Evolutionary conservation across 2,113 vertebrate genomes (phyloP).

Genomic region (Rhynchomys soricoides): DNA sequence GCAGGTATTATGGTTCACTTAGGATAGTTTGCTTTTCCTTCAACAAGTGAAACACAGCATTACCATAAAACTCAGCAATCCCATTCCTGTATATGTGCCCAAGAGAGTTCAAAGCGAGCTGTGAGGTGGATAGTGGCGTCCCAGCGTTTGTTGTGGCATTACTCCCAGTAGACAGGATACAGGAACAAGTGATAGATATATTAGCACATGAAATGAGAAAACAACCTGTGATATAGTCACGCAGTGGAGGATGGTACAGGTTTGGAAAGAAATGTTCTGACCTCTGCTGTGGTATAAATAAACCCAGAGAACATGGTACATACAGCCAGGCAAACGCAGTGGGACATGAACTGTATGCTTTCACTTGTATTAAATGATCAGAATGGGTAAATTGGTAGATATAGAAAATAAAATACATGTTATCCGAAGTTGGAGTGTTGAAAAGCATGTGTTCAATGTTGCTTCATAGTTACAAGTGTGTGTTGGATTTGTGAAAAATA

Average conservation of each 20-base stretch:
- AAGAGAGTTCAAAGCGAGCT: neutral
- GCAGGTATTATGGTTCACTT: neutral
- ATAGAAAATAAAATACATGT: neutral
- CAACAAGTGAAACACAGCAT: conserved; percentile 12
- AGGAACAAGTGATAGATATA: neutral
- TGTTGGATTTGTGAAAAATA: neutral
- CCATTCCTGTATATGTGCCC: neutral
- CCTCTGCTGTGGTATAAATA: neutral
- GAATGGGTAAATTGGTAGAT: neutral
- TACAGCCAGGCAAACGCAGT: neutral
- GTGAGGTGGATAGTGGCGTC: neutral
- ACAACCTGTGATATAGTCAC: neutral
- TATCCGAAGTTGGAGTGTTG: neutral
- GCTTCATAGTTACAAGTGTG: neutral
- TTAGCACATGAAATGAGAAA: neutral
- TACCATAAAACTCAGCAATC: neutral
- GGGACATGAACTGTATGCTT: neutral
- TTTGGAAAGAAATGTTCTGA: neutral
- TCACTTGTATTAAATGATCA: neutral
- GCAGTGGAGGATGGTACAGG: neutral
- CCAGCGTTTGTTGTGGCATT: neutral
- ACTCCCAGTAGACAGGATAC: neutral
- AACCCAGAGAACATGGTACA: neutral
- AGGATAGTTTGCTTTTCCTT: neutral
- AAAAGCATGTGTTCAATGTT: neutral